Conservation (phyloP, 1,140 invertebrate species). For the Yoshiicerus persimilis region DNA sequence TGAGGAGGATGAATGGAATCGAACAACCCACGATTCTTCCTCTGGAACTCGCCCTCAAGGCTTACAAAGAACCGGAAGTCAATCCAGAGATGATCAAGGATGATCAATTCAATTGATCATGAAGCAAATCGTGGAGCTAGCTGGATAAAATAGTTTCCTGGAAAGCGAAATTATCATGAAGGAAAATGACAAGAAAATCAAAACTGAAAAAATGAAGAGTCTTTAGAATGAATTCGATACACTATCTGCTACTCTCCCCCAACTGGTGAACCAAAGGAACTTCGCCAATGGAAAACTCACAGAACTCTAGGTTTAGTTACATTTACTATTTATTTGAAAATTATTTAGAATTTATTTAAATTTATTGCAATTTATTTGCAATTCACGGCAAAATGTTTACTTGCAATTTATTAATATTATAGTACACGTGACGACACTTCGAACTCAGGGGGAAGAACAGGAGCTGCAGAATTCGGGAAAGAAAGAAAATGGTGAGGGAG, state of each 20-base stretch:
- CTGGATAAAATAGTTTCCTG: slow-evolving; percentile 75
- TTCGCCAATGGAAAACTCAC: slow-evolving; percentile 94
- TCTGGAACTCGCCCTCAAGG: background rate
- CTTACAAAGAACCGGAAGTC: slow-evolving; percentile 51
- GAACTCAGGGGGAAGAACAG: slow-evolving; percentile 80
- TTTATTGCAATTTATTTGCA: no score
- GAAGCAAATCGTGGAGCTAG: slow-evolving; percentile 87
- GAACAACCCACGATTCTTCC: slow-evolving; percentile 72
- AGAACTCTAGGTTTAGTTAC: slow-evolving; percentile 89
- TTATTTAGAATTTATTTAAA: background rate
- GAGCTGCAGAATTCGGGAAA: slow-evolving; percentile 80
- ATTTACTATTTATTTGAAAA: background rate
- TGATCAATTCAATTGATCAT: slow-evolving; percentile 89
- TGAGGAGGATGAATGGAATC: slow-evolving; percentile 74
- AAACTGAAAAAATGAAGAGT: slow-evolving; percentile 77
- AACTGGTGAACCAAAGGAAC: slow-evolving; percentile 94
- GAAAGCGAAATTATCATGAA: slow-evolving; percentile 86
- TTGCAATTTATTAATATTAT: no score
- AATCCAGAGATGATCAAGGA: slow-evolving; percentile 86
- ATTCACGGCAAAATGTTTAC: no score
- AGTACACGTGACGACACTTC: slow-evolving; percentile 56
- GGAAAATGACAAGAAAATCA: slow-evolving; percentile 86
- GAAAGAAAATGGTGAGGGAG: slow-evolving; percentile 76
- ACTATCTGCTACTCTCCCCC: slow-evolving; percentile 87
- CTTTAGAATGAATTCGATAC: slow-evolving; percentile 87